Evolutionary conservation across 2,888 invertebrate genomes (phyloP), one percentile per base, ranked within the genome.

Genomic region (Isotomurus palustris): DNA sequence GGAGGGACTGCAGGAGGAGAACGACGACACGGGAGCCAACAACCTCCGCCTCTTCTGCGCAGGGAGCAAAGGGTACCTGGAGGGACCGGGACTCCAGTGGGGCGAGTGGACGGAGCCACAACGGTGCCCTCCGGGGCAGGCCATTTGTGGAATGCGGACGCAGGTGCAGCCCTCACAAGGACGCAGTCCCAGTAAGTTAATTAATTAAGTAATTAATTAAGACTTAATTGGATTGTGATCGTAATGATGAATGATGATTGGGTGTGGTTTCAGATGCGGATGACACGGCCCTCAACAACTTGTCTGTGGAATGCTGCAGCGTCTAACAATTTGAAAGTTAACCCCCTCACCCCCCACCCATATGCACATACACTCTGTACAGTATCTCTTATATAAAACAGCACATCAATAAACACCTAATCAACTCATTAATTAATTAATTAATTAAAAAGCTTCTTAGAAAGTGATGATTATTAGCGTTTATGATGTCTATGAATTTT

Each of bases 141-240:
- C 52, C 2, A 52, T 69, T 38, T 69, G 69, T 43, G 63, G 58
- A 1, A 28, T 69, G 17, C 53, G 59, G 22, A 69, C 69, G 3
- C 66, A 67, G 57, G 65, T 68, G 12, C 53, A 59, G 27, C n/a
- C 29, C 1, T 8, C 53, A 14, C 32, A 55, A 38, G 47, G 56
- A 22, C 47, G 41, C 14, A 51, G 59, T 54, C 14, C 32, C 32
- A 14, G 32, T 8, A 32, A 14, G 14, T 8, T 32, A 14, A 32
- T 10, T 32, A 10, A 32, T 14, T 32, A 32, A 32, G 8, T 32
- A 32, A 32, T 8, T 10, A 14, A 32, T 32, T 14, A 10, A 32
- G 32, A 10, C 14, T 32, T 32, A 10, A 32, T 32, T 32, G 19
- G n/a, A 14, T 40, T 19, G 40, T 8, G 5, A 8, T 12, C n/a